Percentiles rank a stretch among this genome's conserved stretches.
Conservation (phyloP, 2,113 vertebrate genomes). For the Leuciscus idus region DNA sequence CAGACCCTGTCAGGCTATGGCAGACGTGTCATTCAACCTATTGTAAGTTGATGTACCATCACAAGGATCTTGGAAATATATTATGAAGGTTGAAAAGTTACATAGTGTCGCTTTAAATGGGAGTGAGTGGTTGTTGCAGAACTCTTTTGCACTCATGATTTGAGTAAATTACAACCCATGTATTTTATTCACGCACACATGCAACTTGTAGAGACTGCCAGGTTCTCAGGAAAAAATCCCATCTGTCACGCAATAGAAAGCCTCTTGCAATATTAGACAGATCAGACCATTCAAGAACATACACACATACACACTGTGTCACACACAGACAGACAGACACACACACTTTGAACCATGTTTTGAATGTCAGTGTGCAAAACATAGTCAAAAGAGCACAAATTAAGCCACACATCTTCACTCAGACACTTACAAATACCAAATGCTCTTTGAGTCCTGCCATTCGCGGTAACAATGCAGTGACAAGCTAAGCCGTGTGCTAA, state of each 20-base stretch:
- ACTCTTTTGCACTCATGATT: background rate
- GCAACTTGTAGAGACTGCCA: too few relatives aligned
- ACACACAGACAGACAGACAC: too few relatives aligned
- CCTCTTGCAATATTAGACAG: background rate
- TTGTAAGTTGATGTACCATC: too few relatives aligned
- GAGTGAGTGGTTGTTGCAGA: background rate
- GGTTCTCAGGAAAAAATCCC: slow-evolving; percentile 11
- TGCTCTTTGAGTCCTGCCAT: background rate
- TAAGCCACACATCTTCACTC: background rate
- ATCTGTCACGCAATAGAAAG: slow-evolving; percentile 37
- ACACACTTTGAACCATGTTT: background rate
- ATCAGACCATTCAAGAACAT: slow-evolving; percentile 1
- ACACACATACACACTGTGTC: background rate
- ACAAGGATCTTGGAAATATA: too few relatives aligned
- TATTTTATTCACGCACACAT: background rate
- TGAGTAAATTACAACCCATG: background rate
- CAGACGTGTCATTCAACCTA: too few relatives aligned
- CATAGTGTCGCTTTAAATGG: background rate
- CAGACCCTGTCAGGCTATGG: too few relatives aligned
- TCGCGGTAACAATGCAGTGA: background rate
- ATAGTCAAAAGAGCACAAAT: background rate
- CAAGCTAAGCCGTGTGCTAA: background rate
- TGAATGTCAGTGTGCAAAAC: background rate
- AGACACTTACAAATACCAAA: slow-evolving; percentile 4
- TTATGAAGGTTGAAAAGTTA: too few relatives aligned